Percentiles rank a stretch among this genome's conserved stretches.
Conservation (phyloP, 2,797 vertebrate genomes). For the Fundulus diaphanus region DNA sequence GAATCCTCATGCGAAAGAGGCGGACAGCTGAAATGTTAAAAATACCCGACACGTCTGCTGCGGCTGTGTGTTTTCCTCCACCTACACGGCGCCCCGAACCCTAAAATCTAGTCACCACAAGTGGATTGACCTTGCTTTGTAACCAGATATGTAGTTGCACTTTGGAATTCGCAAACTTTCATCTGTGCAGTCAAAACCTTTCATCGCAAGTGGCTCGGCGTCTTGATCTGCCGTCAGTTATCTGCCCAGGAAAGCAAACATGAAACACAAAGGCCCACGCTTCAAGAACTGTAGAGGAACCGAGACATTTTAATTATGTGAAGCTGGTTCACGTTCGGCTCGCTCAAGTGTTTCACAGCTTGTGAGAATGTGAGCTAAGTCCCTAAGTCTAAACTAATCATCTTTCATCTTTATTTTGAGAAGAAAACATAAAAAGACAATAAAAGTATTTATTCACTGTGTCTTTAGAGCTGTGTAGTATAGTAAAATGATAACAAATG, state of each 20-base stretch:
- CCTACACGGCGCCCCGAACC: conserved; percentile 52
- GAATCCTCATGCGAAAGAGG: conserved; percentile 27
- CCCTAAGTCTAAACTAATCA: background rate
- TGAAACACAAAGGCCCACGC: conserved; percentile 36
- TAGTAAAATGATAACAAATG: background rate
- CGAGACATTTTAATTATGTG: conserved; percentile 63
- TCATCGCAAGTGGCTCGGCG: conserved; percentile 71
- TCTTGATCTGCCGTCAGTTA: conserved; percentile 75
- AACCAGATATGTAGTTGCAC: conserved; percentile 77
- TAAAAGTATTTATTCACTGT: background rate
- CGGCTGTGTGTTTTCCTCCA: conserved; percentile 60
- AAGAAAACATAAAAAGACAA: background rate
- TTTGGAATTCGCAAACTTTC: conserved; percentile 85
- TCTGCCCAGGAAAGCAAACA: conserved; percentile 69
- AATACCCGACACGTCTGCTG: conserved; percentile 56
- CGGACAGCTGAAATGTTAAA: conserved; percentile 65
- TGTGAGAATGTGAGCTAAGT: background rate
- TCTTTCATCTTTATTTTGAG: background rate
- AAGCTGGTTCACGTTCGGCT: conserved; percentile 24
- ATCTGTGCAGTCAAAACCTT: conserved; percentile 83
- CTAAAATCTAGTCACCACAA: conserved; percentile 78
- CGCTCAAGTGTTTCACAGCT: conserved; percentile 39
- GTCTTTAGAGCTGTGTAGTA: no score
- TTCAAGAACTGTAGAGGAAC: conserved; percentile 56
- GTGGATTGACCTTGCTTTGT: conserved; percentile 85